Evolutionary conservation across 2,113 vertebrate genomes (phyloP), one percentile per base, ranked within the genome.

Genomic region (Pluvianellus socialis): DNA sequence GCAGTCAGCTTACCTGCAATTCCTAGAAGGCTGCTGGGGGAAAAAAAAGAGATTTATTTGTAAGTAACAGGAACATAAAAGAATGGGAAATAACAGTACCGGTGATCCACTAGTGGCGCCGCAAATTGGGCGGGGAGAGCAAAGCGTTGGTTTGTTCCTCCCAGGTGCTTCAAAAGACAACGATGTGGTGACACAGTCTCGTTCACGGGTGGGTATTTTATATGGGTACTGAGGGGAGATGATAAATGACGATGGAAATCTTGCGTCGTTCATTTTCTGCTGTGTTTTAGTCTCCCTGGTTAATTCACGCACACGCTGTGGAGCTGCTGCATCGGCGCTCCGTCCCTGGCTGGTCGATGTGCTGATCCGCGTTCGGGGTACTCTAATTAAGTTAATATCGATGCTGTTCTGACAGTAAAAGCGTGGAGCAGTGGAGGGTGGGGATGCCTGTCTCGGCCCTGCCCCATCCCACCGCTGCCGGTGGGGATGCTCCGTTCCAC

Each of bases 401-500:
- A 38, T 68, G 15, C 53, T 42, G 73, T 47, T 1, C 0, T 17
- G 26, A 56, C 27, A 35, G 28, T 38, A 32, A 4, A 72, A n/a
- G 56, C 10, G 6, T 27, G 66, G n/a, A 56, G 32, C 3, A 4
- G 28, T 9, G 16, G 6, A 16, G 35, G 30, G 38, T 38, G 38
- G 79, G 40, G 59, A 2, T 19, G 10, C 23, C 35, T n/a, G 49
- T 22, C 22, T 50, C 21, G 23, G 22, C 49, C 11, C 49, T 24
- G 19, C 44, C 45, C 47, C 2, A 0, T 40, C 38, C 81, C 52
- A 9, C 47, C 7, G 1, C 8, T 7, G 1, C 8, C n/a, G 68
- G 28, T 30, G 21, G 44, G 44, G 40, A 9, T 38, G 45, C 65
- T 87, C 44, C 9, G 1, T 19, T 38, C 27, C 7, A 4, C 67